Evolutionary conservation across 2,797 vertebrate genomes (phyloP).

Genomic region (Mormyrus proboscirostris): DNA sequence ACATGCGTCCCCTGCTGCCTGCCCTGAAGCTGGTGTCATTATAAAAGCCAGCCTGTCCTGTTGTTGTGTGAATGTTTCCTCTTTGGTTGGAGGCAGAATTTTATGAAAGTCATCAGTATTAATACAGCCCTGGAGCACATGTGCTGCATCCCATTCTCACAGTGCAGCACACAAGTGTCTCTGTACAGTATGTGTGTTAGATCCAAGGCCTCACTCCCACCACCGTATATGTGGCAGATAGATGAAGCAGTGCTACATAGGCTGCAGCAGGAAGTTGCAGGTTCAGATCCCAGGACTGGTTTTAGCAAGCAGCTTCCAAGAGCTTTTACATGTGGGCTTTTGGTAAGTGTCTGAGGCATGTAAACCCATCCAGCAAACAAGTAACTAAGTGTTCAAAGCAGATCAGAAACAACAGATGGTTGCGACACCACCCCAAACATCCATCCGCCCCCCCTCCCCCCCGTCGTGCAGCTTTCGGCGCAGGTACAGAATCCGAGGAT

Average conservation of each 20-base stretch:
- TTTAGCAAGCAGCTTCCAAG: neutral
- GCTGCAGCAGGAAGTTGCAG: neutral
- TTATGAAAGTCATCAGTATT: conserved; percentile 18
- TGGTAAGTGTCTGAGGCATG: neutral
- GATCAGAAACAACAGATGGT: neutral
- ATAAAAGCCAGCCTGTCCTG: neutral
- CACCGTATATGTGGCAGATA: neutral
- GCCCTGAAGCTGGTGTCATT: neutral
- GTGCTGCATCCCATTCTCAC: neutral
- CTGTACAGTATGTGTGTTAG: neutral
- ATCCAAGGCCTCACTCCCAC: neutral
- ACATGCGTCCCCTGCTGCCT: neutral
- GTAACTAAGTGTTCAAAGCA: neutral
- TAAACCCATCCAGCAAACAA: neutral
- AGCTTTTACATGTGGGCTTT: neutral
- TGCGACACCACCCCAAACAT: neutral
- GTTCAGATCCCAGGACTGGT: neutral
- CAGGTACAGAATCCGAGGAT: neutral
- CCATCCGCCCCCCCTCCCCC: neutral
- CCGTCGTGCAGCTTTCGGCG: neutral
- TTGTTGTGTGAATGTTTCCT: conserved; percentile 1
- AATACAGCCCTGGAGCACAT: neutral
- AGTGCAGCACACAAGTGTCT: neutral
- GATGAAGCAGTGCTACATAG: neutral
- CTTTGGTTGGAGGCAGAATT: neutral